Conservation (phyloP, 2,797 vertebrate genomes). For the Schizopygopsis malacanthus region DNA sequence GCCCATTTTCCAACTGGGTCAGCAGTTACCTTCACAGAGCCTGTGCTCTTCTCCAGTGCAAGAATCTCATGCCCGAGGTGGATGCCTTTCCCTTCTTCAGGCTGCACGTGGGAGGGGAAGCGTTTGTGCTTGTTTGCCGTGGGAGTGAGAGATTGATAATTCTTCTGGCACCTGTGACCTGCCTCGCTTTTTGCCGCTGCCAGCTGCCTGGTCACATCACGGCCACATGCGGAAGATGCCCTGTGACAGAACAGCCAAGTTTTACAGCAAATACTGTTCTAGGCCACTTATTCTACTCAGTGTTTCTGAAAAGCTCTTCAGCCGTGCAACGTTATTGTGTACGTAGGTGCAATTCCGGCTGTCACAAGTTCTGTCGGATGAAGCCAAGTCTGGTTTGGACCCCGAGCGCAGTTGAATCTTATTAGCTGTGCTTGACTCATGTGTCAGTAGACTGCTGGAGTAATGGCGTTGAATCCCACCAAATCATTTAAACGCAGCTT, state of each 20-base stretch:
- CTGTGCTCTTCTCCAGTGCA: constrained; percentile 64
- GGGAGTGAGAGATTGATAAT: constrained; percentile 70
- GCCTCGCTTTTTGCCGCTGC: constrained; percentile 67
- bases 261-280: constrained; percentile 53
- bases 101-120: constrained; percentile 65
- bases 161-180: constrained; percentile 79
- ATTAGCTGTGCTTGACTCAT: constrained; percentile 42
- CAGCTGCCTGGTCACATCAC: constrained; percentile 70
- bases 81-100: constrained; percentile 60
- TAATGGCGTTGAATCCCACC: neutral
- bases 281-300: constrained; percentile 40
- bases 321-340: neutral
- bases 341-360: constrained; percentile 26
- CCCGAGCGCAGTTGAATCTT: constrained; percentile 36
- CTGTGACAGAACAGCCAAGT: constrained; percentile 57
- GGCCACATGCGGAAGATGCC: constrained; percentile 62
- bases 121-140: constrained; percentile 69
- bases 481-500: constrained; percentile 20
- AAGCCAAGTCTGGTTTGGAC: constrained; percentile 21
- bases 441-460: constrained; percentile 11
- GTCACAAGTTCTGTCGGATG: constrained; percentile 20
- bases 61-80: constrained; percentile 62
- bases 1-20: constrained; percentile 75
- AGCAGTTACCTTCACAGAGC: constrained; percentile 70
- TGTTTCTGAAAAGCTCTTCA: constrained; percentile 51